These are phyloP conservation scores for Euwallacea fornicatus DNA, from an alignment of 1,140 invertebrate species.

Conservation along the genomic window DNA sequence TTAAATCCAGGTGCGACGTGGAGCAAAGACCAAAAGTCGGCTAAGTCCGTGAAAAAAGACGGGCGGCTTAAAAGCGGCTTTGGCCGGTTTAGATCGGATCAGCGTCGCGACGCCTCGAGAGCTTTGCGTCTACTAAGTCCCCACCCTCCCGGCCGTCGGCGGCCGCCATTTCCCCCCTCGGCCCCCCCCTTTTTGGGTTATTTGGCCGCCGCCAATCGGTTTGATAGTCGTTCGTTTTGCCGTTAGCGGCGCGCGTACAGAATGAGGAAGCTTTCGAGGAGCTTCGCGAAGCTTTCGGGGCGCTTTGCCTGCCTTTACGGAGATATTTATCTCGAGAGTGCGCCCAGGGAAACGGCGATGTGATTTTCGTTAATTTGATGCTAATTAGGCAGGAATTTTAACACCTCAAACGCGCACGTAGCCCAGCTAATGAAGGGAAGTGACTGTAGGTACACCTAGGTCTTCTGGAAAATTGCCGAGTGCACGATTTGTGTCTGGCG, in stretches of 20 bases:
- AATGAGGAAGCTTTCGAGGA: conserved; percentile 34
- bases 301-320: conserved; percentile 29
- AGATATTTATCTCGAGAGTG: conserved; percentile 34
- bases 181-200: conserved; percentile 15
- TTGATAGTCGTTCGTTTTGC: conserved; percentile 38
- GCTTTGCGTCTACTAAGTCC: conserved; percentile 53
- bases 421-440: no score
- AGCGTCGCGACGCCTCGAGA: conserved; percentile 52
- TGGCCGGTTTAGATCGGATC: conserved; percentile 53
- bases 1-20: conserved; percentile 52
- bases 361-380: conserved; percentile 16
- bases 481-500: no score
- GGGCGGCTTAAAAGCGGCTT: conserved; percentile 53
- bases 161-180: conserved; percentile 26
- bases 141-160: conserved; percentile 23
- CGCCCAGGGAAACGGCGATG: conserved; percentile 16
- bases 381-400: conserved; percentile 7
- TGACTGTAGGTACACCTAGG: no score
- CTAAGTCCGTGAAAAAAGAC: conserved; percentile 52
- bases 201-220: conserved; percentile 36
- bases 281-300: conserved; percentile 28
- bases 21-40: conserved; percentile 51
- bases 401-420: no score
- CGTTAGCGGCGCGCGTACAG: conserved; percentile 37
- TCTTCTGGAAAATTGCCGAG: no score